A percentile compares a stretch with the other conserved stretches of the same genome.
Evolutionary conservation across 2,113 vertebrate species (phyloP).

Genomic region (Epinephelus fuscoguttatus): DNA sequence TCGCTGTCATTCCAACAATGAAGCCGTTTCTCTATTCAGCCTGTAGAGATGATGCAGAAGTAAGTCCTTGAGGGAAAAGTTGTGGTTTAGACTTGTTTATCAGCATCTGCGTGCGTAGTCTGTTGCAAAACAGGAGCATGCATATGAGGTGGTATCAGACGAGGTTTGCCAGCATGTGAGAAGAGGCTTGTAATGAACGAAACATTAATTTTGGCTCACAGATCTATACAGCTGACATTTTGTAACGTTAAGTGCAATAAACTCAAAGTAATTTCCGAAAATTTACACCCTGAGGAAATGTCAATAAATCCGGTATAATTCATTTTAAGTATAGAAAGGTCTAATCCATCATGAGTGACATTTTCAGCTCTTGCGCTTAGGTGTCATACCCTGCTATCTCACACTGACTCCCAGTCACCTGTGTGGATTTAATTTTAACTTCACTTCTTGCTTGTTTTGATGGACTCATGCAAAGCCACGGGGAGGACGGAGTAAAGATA

Average conservation of each 20-base stretch:
- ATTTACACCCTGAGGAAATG: constrained; percentile 31
- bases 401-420: constrained; percentile 12
- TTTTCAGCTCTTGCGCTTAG: constrained; percentile 6
- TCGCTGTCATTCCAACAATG: not conserved
- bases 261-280: constrained; percentile 31
- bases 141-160: not conserved
- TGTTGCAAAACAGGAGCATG: not conserved
- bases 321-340: constrained; percentile 34
- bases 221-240: constrained; percentile 51
- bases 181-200: constrained; percentile 27
- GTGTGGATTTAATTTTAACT: not conserved
- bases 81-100: not conserved
- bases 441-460: constrained; percentile 6
- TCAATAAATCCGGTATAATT: constrained; percentile 55
- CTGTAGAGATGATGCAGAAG: not conserved
- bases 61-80: constrained; percentile 32
- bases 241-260: constrained; percentile 42
- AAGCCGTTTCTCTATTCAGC: constrained; percentile 37
- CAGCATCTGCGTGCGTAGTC: not conserved
- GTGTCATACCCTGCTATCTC: not conserved
- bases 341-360: constrained; percentile 47
- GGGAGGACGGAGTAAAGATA: not conserved
- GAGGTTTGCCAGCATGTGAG: not conserved
- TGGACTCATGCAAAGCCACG: not conserved
- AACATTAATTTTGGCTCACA: not conserved